Conservation (phyloP, 2,113 vertebrate genomes). For the Glareola pratincola region DNA sequence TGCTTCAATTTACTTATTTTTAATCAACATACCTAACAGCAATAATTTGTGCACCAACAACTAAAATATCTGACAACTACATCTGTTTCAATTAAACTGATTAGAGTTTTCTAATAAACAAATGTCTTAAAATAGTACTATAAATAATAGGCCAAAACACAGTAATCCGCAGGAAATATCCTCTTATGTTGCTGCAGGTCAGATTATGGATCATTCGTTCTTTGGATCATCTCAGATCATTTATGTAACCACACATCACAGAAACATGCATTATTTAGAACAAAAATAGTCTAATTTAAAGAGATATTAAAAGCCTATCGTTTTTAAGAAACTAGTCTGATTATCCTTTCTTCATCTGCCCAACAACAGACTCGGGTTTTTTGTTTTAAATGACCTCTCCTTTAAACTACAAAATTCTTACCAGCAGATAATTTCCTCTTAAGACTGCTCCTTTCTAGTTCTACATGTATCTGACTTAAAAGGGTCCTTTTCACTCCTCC, state of each 20-base stretch:
- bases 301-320: not conserved
- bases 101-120: not conserved
- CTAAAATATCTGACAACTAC: not conserved
- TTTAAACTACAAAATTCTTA: not conserved
- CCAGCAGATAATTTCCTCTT: not conserved
- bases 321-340: not conserved
- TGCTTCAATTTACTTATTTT: not conserved
- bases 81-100: conserved; percentile 15
- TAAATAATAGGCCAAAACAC: not conserved
- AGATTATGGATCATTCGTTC: not conserved
- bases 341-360: not conserved
- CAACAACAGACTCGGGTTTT: not conserved
- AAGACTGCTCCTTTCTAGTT: not conserved
- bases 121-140: not conserved
- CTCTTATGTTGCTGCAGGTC: not conserved
- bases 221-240: not conserved
- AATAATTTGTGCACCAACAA: not conserved
- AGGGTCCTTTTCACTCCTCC: not conserved
- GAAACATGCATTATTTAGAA: not conserved
- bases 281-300: not conserved
- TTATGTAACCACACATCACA: not conserved
- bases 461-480: not conserved
- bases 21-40: not conserved
- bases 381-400: not conserved
- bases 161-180: not conserved